These are phyloP conservation scores for Zophobas morio DNA, from an alignment of 1,140 invertebrate species.

Conservation along the genomic window DNA sequence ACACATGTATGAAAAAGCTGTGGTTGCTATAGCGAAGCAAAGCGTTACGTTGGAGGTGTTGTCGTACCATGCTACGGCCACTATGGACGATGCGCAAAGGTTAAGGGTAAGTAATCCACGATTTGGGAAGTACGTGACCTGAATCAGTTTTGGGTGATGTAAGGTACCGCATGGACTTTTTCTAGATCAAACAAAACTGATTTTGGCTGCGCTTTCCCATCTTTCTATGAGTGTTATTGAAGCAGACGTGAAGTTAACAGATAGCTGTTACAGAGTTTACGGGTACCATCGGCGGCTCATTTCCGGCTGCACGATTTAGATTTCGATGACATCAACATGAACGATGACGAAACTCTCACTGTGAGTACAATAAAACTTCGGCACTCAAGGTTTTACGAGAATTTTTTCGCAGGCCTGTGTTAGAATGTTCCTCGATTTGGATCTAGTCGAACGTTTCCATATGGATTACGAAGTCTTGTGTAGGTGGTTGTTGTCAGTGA, in stretches of 20 bases:
- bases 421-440: conserved; percentile 92
- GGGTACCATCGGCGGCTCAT: conserved; percentile 87
- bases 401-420: conserved; percentile 78
- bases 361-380: conserved; percentile 65
- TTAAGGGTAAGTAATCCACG: conserved; percentile 77
- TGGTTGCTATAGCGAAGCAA: conserved; percentile 95
- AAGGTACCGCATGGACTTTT: no score
- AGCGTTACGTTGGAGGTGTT: conserved; percentile 95
- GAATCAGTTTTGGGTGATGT: neutral
- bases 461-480: conserved; percentile 92
- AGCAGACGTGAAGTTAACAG: neutral
- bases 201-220: no score
- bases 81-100: conserved; percentile 87
- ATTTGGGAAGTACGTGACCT: neutral
- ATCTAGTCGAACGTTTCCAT: conserved; percentile 91
- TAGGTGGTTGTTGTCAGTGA: conserved; percentile 93
- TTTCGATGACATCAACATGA: conserved; percentile 89
- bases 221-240: no score
- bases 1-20: conserved; percentile 95
- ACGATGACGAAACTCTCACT: conserved; percentile 88
- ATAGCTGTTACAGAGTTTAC: conserved; percentile 65
- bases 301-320: conserved; percentile 87
- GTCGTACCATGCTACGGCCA: conserved; percentile 95
- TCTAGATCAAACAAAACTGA: no score
- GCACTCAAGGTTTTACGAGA: no score